Evolutionary conservation across 37 sponge, comb jelly and placozoan species (phyloP).

Genomic region (Lycopodina hypogea): DNA sequence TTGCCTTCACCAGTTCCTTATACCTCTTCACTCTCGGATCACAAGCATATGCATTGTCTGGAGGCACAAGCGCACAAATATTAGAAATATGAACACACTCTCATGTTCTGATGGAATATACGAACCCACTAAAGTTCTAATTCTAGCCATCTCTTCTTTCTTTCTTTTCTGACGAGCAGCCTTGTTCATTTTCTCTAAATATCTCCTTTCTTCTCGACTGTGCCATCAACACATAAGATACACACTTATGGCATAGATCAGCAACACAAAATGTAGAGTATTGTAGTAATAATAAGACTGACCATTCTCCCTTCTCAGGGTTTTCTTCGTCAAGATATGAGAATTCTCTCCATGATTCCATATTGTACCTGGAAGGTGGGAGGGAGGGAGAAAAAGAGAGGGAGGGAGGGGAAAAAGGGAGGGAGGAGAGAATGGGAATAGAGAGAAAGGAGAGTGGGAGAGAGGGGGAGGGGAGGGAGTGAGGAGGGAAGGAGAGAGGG

Average conservation of each 20-base stretch:
- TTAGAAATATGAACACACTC: neutral
- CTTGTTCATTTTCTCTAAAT: constrained; percentile 96
- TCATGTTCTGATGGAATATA: neutral
- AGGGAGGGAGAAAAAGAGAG: neutral
- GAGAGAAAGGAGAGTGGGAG: too few relatives aligned
- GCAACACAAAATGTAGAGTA: too few relatives aligned
- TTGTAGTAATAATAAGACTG: neutral
- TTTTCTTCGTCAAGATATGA: constrained; percentile 95
- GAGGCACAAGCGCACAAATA: neutral
- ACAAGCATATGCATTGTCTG: constrained; percentile 86
- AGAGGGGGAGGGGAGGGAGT: too few relatives aligned
- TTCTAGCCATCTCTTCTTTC: constrained; percentile 78
- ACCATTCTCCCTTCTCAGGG: constrained; percentile 87
- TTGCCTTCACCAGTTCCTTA: constrained; percentile 77
- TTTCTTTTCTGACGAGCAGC: constrained; percentile 74
- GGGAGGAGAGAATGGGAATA: too few relatives aligned
- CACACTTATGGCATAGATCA: neutral
- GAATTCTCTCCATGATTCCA: constrained; percentile 96
- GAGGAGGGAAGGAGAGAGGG: too few relatives aligned
- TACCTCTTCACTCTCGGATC: constrained; percentile 85
- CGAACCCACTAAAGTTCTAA: constrained; percentile 79
- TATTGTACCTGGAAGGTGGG: constrained; percentile 70
- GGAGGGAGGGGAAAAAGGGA: neutral
- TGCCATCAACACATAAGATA: neutral
- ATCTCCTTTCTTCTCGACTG: constrained; percentile 92